These are phyloP conservation scores for Sarcophaga peregrina DNA, from an alignment of 1,140 invertebrate species.

Conservation along the genomic window DNA sequence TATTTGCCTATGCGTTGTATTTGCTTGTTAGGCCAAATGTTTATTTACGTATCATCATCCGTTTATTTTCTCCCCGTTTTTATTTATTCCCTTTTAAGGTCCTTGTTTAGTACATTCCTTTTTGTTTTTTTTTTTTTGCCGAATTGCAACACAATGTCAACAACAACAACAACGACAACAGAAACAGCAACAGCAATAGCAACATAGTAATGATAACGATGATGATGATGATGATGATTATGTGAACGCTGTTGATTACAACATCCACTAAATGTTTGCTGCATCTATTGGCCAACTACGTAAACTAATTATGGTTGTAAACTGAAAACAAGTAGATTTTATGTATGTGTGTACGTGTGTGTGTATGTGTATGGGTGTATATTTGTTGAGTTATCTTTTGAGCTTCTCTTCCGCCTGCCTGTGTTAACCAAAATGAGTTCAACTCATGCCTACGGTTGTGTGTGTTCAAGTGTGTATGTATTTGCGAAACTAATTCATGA, in stretches of 20 bases:
- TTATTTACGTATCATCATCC: conserved; percentile 27
- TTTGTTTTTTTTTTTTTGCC: conserved; percentile 15
- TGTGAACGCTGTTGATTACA: not conserved
- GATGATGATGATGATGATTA: conserved; percentile 29
- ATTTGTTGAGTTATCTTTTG: not conserved
- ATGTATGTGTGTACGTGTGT: not conserved
- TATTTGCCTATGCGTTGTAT: conserved; percentile 28
- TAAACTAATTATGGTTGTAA: conserved; percentile 40
- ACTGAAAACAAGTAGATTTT: not conserved
- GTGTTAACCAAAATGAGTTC: not conserved
- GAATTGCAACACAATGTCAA: conserved; percentile 27
- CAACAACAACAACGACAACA: not conserved
- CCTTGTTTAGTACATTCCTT: not conserved
- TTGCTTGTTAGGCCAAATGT: conserved; percentile 39
- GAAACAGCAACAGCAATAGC: not conserved
- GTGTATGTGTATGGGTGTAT: not conserved
- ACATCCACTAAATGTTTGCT: not conserved
- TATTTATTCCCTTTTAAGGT: no score
- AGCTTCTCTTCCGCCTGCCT: not conserved
- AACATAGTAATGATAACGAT: not conserved
- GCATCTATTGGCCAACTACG: conserved; percentile 16
- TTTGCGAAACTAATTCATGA: conserved; percentile 3
- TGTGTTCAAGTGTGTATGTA: not conserved
- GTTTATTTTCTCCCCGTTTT: not conserved
- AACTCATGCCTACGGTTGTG: not conserved